Percentiles rank a stretch among this genome's conserved stretches.
These are phyloP conservation scores for Odocoileus virginianus DNA, from an alignment of 2,113 vertebrate species.

Conservation along the genomic window DNA sequence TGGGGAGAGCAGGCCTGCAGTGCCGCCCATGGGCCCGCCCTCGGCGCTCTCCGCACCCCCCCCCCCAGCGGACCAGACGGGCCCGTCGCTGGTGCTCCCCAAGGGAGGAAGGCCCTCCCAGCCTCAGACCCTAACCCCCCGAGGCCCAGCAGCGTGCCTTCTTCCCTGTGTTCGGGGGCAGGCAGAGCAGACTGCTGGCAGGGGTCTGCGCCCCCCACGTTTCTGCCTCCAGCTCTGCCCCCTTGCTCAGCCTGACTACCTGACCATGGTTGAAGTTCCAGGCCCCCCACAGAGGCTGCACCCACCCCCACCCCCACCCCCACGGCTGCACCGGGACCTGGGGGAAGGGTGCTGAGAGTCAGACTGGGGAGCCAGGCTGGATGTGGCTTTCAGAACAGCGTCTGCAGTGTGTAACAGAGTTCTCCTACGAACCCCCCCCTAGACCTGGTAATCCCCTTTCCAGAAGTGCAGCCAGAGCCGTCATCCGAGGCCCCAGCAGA, in stretches of 20 bases:
- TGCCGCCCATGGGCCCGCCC: not conserved
- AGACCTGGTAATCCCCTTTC: not conserved
- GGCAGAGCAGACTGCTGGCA: not conserved
- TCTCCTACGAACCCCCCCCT: not conserved
- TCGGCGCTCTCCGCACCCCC: not conserved
- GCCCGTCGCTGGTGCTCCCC: not conserved
- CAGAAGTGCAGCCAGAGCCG: not conserved
- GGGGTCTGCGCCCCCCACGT: accelerated
- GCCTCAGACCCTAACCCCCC: not conserved
- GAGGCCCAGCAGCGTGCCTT: not conserved
- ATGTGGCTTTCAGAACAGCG: not conserved
- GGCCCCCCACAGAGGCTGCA: not conserved
- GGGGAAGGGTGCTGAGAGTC: not conserved
- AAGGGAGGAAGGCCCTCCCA: not conserved
- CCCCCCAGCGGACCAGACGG: not conserved
- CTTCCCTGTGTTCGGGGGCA: not conserved
- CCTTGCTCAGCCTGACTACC: not conserved
- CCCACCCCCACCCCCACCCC: too few relatives aligned
- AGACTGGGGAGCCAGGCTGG: not conserved
- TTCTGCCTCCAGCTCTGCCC: not conserved
- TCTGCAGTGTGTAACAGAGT: not conserved
- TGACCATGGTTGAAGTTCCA: not conserved
- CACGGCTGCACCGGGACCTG: not conserved
- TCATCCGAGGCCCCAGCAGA: not conserved
- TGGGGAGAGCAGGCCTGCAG: not conserved